These are phyloP conservation scores for Meriones unguiculatus DNA, from an alignment of 2,113 vertebrate species.

Conservation along the genomic window DNA sequence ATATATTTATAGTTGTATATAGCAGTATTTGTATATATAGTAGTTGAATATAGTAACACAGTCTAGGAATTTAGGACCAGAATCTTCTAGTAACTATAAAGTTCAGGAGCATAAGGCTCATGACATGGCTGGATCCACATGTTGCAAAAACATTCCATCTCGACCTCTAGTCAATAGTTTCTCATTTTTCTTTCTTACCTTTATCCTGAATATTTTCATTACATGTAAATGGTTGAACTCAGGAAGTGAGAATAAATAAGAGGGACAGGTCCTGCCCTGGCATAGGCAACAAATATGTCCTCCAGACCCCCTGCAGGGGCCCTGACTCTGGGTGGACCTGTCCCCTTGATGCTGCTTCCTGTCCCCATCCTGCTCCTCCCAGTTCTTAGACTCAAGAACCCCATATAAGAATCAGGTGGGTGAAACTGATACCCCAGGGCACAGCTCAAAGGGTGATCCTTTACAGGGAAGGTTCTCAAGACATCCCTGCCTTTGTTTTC, in stretches of 20 bases:
- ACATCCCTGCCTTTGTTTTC: slow-evolving; percentile 20
- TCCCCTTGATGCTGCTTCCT: not conserved
- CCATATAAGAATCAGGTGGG: not conserved
- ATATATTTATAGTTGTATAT: too few relatives aligned
- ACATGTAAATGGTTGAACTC: not conserved
- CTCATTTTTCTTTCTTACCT: not conserved
- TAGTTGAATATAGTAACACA: too few relatives aligned
- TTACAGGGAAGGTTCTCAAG: not conserved
- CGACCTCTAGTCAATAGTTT: not conserved
- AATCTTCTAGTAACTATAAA: not conserved
- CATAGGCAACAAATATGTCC: rapidly evolving
- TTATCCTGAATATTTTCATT: not conserved
- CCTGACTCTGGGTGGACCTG: too few relatives aligned
- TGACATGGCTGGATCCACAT: not conserved
- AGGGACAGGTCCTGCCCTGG: not conserved
- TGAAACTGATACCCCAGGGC: rapidly evolving
- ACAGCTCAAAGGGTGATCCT: not conserved
- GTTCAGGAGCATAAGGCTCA: not conserved
- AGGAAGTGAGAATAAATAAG: too few relatives aligned
- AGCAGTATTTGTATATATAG: too few relatives aligned
- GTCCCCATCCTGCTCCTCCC: rapidly evolving
- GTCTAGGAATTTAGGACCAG: not conserved
- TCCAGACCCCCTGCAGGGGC: too few relatives aligned
- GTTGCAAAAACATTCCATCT: not conserved
- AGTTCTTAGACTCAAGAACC: not conserved